Evolutionary conservation across 2,888 invertebrate genomes (phyloP).

Genomic region (Caradrina kadenii): DNA sequence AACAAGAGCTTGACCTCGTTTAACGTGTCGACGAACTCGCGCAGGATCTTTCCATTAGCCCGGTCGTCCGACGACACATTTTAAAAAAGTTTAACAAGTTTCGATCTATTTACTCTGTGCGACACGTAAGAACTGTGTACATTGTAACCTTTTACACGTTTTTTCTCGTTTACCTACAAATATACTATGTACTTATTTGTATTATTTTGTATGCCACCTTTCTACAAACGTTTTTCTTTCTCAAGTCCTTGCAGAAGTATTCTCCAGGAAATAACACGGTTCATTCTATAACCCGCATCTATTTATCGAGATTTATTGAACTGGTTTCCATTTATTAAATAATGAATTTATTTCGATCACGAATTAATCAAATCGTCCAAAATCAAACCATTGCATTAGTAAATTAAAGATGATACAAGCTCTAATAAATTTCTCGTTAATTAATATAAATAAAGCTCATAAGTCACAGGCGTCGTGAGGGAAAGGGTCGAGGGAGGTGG

Average conservation of each 20-base stretch:
- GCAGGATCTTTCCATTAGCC: conserved; percentile 59
- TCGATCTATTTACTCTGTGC: conserved; percentile 49
- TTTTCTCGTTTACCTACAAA: conserved; percentile 5
- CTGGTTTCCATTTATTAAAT: not conserved
- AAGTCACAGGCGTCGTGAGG: conserved; percentile 68
- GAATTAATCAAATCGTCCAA: conserved; percentile 23
- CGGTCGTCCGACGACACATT: conserved; percentile 54
- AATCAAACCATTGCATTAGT: conserved; percentile 27
- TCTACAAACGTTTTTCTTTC: not conserved
- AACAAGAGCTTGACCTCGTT: conserved; percentile 79
- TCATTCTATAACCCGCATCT: not conserved
- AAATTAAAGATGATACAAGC: conserved; percentile 30
- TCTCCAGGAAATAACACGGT: not conserved
- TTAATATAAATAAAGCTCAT: conserved; percentile 78
- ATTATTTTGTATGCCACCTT: conserved; percentile 1
- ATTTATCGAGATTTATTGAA: not conserved
- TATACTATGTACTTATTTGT: not conserved
- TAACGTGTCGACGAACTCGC: conserved; percentile 65
- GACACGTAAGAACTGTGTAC: conserved; percentile 25
- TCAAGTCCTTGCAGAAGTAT: conserved; percentile 1
- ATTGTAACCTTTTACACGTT: conserved; percentile 15
- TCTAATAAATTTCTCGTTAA: conserved; percentile 70
- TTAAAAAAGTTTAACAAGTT: conserved; percentile 58
- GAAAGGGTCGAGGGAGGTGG: conserved; percentile 70
- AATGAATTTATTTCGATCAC: no score